Evolutionary conservation across 2,888 invertebrate genomes (phyloP), one percentile per base, ranked within the genome.

Genomic region (Steinernema hermaphroditum): DNA sequence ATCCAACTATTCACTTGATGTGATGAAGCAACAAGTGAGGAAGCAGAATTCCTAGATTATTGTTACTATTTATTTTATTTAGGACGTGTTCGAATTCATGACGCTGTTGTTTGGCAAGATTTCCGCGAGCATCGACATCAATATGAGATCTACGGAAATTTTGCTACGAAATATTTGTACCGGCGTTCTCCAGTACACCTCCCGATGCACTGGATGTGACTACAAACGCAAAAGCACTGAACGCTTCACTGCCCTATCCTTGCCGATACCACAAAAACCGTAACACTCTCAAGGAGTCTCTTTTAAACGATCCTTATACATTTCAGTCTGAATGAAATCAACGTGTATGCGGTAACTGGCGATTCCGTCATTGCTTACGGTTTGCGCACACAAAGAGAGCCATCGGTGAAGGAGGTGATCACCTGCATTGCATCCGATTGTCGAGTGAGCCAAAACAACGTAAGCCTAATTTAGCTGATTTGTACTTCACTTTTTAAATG

Each of bases 31-130:
- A 32, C 62, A 62, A n/a, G 62, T 62, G 6, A 9, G 29, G 4
- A 37, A 37, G 37, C 4, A 37, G 12, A 37, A 37, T 12, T 37
- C 37, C 12, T 4, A 37, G 37, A 37, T 37, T 8, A 37, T 12
- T 37, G 12, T n/a, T n/a, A n/a, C n/a, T n/a, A n/a, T n/a, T n/a
- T n/a, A 19, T n/a, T 8, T 19, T 22, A 9, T 29, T 62, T 32
- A 62, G 62, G 62, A 62, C 27, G 62, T 62, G 4, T 27, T 62
- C 29, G 62, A 62, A 62, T 62, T 62, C 32, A 29, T 62, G 32
- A 62, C 62, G 1, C 12, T 62, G 27, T 16, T 62, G 62, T 16
- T 62, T 1, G 29, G 29, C n/a, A 27, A 24, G 6, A 62, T 62
- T 16, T 41, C 16, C 8, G 16, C n/a, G n/a, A 19, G 46, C 9